These are phyloP conservation scores for Omphaloscelis lunosa DNA, from an alignment of 2,888 invertebrate genomes.

Conservation along the genomic window DNA sequence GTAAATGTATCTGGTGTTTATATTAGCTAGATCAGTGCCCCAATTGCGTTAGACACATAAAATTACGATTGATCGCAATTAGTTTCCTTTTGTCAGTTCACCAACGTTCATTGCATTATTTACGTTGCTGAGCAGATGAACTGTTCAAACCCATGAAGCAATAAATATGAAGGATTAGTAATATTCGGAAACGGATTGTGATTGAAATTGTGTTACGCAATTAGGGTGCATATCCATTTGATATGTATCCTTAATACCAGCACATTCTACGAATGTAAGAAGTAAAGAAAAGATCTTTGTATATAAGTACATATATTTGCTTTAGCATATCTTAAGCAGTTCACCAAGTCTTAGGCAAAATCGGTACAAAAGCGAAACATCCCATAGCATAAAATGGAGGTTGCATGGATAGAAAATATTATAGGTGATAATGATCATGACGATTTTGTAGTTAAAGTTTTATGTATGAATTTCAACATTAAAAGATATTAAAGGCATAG, in stretches of 20 bases:
- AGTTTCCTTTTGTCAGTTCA: too few species aligned
- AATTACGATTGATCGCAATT: too few species aligned
- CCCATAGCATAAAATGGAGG: neutral
- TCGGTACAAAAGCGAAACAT: neutral
- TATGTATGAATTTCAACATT: neutral
- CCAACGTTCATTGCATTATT: too few species aligned
- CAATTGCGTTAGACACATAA: too few species aligned
- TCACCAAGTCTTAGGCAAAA: neutral
- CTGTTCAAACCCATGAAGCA: too few species aligned
- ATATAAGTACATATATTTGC: neutral
- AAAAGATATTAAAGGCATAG: neutral
- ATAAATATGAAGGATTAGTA: too few species aligned
- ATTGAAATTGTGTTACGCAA: too few species aligned
- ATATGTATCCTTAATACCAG: neutral
- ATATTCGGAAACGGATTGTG: too few species aligned
- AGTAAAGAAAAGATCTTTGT: too few species aligned
- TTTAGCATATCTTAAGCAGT: neutral
- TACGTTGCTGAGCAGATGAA: too few species aligned
- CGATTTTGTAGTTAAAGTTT: neutral
- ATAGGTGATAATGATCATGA: neutral
- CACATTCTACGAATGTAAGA: neutral
- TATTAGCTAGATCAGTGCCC: too few species aligned
- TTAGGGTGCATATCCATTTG: neutral
- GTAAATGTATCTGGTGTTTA: constrained; percentile 67
- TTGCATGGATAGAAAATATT: neutral